Conservation (phyloP, 2,113 vertebrate species). For the Hiodon tergisus region DNA sequence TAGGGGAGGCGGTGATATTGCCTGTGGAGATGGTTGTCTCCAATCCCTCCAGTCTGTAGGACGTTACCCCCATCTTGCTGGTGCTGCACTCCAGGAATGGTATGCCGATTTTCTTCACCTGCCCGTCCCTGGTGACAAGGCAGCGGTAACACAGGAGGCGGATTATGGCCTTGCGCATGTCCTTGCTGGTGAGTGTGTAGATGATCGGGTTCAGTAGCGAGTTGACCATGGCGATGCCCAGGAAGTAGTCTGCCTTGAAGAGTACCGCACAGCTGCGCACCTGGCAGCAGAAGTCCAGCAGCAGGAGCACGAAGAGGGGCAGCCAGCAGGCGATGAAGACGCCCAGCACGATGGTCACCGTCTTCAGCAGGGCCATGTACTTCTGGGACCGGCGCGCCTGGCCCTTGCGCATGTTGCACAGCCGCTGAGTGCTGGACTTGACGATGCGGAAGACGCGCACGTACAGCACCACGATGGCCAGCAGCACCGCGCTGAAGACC, state of each 20-base stretch:
- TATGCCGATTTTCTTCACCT: conserved; percentile 60
- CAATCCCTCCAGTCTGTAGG: conserved; percentile 63
- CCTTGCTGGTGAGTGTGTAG: conserved; percentile 83
- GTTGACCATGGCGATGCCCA: conserved; percentile 82
- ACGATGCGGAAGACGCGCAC: conserved; percentile 79
- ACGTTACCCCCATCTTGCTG: conserved; percentile 63
- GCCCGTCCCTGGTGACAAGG: conserved; percentile 45
- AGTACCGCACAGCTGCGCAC: conserved; percentile 60
- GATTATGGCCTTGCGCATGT: conserved; percentile 77
- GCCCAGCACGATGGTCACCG: conserved; percentile 77
- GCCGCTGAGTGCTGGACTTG: conserved; percentile 64
- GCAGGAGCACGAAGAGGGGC: conserved; percentile 77
- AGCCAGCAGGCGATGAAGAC: conserved; percentile 83
- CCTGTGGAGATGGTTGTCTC: conserved; percentile 67
- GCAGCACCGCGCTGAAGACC: conserved; percentile 67
- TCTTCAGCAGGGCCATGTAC: conserved; percentile 77
- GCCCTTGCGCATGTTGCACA: conserved; percentile 45
- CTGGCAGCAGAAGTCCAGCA: conserved; percentile 72
- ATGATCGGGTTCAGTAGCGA: conserved; percentile 86
- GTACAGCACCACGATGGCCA: conserved; percentile 79
- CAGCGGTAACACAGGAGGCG: conserved; percentile 68
- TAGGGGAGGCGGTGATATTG: conserved; percentile 58
- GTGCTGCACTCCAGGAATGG: conserved; percentile 72
- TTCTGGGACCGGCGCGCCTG: conserved; percentile 62
- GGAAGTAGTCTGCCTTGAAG: conserved; percentile 78